Base-by-base conservation (phyloP, 2,888 invertebrate genomes). In the Deilephila porcellus region DNA sequence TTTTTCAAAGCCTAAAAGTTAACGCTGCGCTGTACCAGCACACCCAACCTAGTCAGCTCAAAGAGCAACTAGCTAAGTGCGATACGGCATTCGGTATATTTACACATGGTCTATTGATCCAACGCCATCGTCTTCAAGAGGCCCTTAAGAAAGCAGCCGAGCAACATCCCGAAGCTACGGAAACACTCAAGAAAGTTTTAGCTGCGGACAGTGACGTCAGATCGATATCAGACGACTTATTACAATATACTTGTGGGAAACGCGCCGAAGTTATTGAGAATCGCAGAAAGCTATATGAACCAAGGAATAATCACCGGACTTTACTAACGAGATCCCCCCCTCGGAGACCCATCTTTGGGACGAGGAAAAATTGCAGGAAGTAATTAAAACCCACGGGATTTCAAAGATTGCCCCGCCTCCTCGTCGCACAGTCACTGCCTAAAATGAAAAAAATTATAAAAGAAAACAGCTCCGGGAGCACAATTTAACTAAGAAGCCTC, bases 171-270 rank as follows among this genome's bases (percentile, higher is more conserved):
- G 73, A 62, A 29, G 52, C 67, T 37, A 73, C 71, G 19, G 60
- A 74, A 20, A 73, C 70, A n/a, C 45, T 75, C 67, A 74, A 74
- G 70, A 32, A 73, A 3, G 67, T 74, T 7, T 67, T 75, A 45
- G 71, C 75, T 7, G 17, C 67, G 53, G 74, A 76, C 53, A 4
- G 71, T 32, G n/a, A 67, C 0, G 29, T 74, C 20, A 34, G 70
- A 5, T 71, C 62, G 5, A 45, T 73, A 32, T 76, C 74, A 19
- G 76, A 78, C 45, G 72, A 74, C 71, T 25, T 78, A 8, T 71
- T 77, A 4, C 75, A 77, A 62, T 77, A 71, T 19, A 72, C 72
- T 20, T 77, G 77, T 53, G 77, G 73, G 3, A 72, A 71, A 53
- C 73, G 73, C 59, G 75, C 75, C 5, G 75, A 75, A 32, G 25